phyloP scores from a whole-genome alignment of 2,113 vertebrate genomes.

The Cepphus grylle region DNA sequence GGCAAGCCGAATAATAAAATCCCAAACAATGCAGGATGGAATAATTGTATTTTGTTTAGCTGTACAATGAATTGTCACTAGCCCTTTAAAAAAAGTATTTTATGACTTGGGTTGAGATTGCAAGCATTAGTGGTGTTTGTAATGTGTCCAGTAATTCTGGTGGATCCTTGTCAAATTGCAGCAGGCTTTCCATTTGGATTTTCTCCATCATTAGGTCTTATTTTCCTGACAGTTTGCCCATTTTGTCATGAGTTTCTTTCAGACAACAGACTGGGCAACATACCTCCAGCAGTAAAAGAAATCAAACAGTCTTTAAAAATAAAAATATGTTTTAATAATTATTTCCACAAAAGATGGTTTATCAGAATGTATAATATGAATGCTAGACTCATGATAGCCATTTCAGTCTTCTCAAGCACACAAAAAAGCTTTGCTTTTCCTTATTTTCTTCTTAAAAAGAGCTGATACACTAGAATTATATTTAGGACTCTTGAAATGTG shows the following conservation, averaged over 20 bases:
- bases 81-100: neutral
- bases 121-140: neutral
- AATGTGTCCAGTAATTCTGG: neutral
- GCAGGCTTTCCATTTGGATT: conserved; percentile 41
- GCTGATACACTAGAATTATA: neutral
- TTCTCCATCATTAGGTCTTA: conserved; percentile 37
- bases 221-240: conserved; percentile 61
- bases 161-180: conserved; percentile 11
- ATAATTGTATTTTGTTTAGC: neutral
- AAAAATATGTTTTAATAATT: conserved; percentile 3
- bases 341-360: neutral
- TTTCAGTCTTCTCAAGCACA: neutral
- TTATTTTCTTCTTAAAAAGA: neutral
- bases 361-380: neutral
- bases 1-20: neutral
- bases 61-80: neutral
- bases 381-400: neutral
- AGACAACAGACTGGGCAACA: conserved; percentile 36
- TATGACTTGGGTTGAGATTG: neutral
- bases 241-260: conserved; percentile 40
- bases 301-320: conserved; percentile 15
- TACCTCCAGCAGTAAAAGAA: conserved; percentile 31
- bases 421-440: neutral
- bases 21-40: neutral
- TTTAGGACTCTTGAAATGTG: neutral